Percentiles rank a stretch among this genome's conserved stretches.
Evolutionary conservation across 2,888 invertebrate species (phyloP).

Genomic region (Homarus gammarus): DNA sequence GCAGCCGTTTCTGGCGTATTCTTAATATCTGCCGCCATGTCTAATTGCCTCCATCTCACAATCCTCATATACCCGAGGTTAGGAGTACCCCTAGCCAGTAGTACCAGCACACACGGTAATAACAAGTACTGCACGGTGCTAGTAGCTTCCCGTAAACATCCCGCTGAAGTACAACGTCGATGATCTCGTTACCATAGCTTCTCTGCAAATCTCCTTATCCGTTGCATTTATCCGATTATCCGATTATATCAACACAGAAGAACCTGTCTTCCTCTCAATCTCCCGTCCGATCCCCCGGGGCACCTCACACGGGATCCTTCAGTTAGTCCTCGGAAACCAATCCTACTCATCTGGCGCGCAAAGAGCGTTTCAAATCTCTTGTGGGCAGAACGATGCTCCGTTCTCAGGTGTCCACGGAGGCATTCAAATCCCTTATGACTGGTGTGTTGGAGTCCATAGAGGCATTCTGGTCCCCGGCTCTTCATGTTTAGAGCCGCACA

Average conservation of each 20-base stretch:
- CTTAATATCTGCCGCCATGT: slow-evolving; percentile 23
- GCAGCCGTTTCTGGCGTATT: background rate
- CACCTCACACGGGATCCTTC: slow-evolving; percentile 21
- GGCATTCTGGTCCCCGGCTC: slow-evolving; percentile 39
- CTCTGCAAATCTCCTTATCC: background rate
- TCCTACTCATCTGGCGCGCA: slow-evolving; percentile 54
- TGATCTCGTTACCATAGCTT: background rate
- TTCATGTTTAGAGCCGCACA: slow-evolving; percentile 16
- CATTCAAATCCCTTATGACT: slow-evolving; percentile 51
- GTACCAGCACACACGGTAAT: background rate
- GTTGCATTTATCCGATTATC: slow-evolving; percentile 18
- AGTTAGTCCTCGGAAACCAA: background rate
- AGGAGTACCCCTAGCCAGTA: background rate
- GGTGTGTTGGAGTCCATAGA: slow-evolving; percentile 53
- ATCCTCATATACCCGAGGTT: background rate
- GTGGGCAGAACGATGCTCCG: slow-evolving; percentile 57
- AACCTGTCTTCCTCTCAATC: background rate
- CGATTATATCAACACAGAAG: background rate
- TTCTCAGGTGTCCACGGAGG: slow-evolving; percentile 55
- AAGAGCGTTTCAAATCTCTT: slow-evolving; percentile 66
- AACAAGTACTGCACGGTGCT: background rate
- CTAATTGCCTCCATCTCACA: background rate
- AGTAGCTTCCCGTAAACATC: background rate
- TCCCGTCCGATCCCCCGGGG: slow-evolving; percentile 6
- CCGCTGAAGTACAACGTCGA: too few species aligned